Evolutionary conservation across 2,113 vertebrate species (phyloP), one percentile per base, ranked within the genome.

Genomic region (Atractosteus spatula): DNA sequence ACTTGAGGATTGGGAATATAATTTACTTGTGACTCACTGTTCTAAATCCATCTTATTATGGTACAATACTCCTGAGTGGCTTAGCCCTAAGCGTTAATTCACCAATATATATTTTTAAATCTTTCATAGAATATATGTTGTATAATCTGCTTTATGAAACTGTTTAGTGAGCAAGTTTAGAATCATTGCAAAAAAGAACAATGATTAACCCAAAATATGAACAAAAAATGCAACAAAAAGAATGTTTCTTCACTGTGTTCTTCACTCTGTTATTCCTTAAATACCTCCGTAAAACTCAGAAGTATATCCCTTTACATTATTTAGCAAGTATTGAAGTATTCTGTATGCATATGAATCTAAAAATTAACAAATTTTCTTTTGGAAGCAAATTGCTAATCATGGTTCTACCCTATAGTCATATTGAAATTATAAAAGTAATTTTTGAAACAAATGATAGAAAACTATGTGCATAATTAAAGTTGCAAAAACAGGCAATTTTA

Each of bases 401-500:
- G 82, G 70, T 83, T 87, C 69, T 83, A 80, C 81, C 88, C 86
- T 79, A 78, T 86, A 87, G 88, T 89, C 84, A 83, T 86, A 87
- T 84, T 85, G 83, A 88, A 90, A 92, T 85, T 86, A 85, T 84
- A 72, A 79, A 73, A 82, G 87, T 88, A 83, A 73, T 84, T 87
- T 85, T 86, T 85, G 88, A 87, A 89, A 86, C 77, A 87, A 92
- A 92, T 85, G 83, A 89, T 83, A 87, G 89, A 88, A 86, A 87
- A 86, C 86, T 82, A 71, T 88, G 82, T 87, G 88, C 84, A 89
- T 87, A 92, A 90, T 90, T 91, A 90, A 89, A 86, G 86, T 66
- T 57, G 78, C 74, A 81, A 86, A 87, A 85, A 86, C 79, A 83
- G 73, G 80, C 83, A 77, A 83, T 85, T 75, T 75, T 80, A 89